Evolutionary conservation across 2,113 vertebrate species (phyloP), one percentile per base, ranked within the genome.

Genomic region (Ceyx margarethae): DNA sequence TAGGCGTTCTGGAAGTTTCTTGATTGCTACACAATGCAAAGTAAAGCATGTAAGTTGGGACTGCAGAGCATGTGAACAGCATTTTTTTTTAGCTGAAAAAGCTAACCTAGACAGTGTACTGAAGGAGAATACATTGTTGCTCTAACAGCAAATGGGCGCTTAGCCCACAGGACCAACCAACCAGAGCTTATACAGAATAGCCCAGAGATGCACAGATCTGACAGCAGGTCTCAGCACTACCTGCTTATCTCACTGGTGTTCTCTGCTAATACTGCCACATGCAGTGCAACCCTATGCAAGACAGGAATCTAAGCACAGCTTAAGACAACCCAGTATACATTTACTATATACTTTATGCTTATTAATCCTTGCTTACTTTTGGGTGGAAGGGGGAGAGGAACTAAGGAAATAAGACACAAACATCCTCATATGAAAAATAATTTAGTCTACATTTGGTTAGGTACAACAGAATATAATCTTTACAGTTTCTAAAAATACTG

Each of bases 261-360:
- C 60, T 42, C 76, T n/a, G 58, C 21, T 37, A 73, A 45, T 0
- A 1, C 37, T 78, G 65, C 28, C 74, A 62, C 1, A 0, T 4
- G 46, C 19, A 72, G 58, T 5, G n/a, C 48, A 72, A 40, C 11
- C 62, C 62, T 46, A 51, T 18, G 42, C 68, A 66, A 45, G 51
- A 80, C 64, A 25, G 29, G 25, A 53, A 15, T 4, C 58, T 15
- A 43, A 76, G 48, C 23, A 29, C 35, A 66, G 57, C 17, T 11
- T 20, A 33, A 29, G 20, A 72, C 29, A 81, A 91, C 9, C 20
- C 67, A 68, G 33, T 11, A 29, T 0, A 6, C 7, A 23, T 10
- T 42, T 42, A 51, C 11, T 43, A 8, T 13, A 51, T 7, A 22
- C 12, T 31, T 15, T 5, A 64, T 29, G 16, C 21, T 77, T 46